Conservation (phyloP, 2,888 invertebrate genomes). For the Aphrophora alni region DNA sequence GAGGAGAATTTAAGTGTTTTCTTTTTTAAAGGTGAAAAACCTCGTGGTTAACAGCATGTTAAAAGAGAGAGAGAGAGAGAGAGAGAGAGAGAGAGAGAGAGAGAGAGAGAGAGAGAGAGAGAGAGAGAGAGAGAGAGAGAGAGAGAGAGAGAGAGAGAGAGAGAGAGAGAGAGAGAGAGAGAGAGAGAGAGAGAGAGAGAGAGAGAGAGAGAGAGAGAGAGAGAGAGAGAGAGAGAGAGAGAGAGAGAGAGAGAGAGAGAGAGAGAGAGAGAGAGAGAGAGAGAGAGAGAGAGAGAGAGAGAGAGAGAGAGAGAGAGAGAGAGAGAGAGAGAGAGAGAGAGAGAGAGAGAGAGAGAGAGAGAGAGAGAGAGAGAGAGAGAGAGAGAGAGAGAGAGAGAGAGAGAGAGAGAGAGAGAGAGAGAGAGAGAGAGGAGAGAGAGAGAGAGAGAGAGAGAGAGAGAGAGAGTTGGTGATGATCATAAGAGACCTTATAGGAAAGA, state of each 20-base stretch:
- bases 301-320: not conserved
- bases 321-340: not conserved
- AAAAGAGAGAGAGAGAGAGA: not conserved
- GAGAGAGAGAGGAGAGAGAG: not conserved
- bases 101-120: not conserved
- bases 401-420: not conserved
- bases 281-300: not conserved
- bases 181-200: not conserved
- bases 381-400: not conserved
- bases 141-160: not conserved
- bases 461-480: no score
- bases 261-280: not conserved
- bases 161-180: not conserved
- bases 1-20: not conserved
- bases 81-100: not conserved
- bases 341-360: not conserved
- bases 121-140: not conserved
- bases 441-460: not conserved
- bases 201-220: not conserved
- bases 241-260: not conserved
- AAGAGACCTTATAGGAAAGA: no score
- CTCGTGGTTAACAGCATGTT: no score
- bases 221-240: not conserved
- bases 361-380: not conserved
- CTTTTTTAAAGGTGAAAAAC: not conserved